phyloP scores from a whole-genome alignment of 2,113 vertebrate species.

The Tiliqua scincoides region DNA sequence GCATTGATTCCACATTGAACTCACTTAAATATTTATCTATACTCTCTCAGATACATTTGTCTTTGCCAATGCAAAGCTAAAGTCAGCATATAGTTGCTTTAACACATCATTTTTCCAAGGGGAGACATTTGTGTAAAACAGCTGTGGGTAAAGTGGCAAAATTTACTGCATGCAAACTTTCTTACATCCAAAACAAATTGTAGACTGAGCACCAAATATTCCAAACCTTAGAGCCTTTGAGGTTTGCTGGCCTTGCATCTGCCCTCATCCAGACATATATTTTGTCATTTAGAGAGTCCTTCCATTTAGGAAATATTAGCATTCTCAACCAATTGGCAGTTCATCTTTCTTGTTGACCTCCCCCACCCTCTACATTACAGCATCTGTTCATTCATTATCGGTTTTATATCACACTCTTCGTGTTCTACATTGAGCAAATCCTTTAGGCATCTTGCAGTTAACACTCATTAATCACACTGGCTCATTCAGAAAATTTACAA shows the following conservation, averaged over 20 bases:
- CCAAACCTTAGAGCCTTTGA: neutral
- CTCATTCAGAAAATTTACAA: slow-evolving; percentile 49
- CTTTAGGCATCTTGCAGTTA: slow-evolving; percentile 21
- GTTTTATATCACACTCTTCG: slow-evolving; percentile 33
- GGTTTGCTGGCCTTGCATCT: neutral
- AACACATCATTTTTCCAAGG: neutral
- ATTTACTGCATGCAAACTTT: neutral
- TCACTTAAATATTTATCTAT: neutral
- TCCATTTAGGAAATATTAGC: slow-evolving; percentile 13
- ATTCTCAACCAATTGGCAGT: slow-evolving; percentile 15
- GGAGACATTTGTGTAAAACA: neutral
- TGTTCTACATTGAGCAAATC: slow-evolving; percentile 28
- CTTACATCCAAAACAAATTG: neutral
- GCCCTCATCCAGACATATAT: slow-evolving; percentile 7
- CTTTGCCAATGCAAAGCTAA: neutral
- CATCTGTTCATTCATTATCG: neutral
- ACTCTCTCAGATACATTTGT: neutral
- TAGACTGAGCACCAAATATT: neutral
- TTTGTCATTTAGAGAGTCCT: slow-evolving; percentile 19
- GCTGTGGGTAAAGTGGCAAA: neutral
- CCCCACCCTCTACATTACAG: neutral
- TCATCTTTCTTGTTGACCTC: slow-evolving; percentile 26
- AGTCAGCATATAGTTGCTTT: neutral
- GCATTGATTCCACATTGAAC: neutral
- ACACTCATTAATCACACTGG: slow-evolving; percentile 15